Conservation (phyloP, 2,113 vertebrate genomes). For the Rhodinocichla rosea region DNA sequence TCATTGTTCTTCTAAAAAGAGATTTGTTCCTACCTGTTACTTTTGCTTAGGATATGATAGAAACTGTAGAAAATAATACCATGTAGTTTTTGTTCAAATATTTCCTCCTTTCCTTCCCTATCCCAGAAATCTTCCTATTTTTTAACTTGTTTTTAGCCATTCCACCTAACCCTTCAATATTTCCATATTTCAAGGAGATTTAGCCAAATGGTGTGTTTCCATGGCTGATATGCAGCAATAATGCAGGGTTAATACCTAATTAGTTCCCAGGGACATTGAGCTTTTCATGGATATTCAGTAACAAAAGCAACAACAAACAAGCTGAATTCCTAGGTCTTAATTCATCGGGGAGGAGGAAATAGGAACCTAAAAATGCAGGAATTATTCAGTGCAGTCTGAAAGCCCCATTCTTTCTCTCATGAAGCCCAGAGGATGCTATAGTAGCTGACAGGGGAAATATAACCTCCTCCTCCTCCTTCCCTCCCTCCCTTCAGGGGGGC, state of each 20-base stretch:
- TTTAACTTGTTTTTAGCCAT: neutral
- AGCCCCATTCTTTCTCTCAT: neutral
- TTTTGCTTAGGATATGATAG: neutral
- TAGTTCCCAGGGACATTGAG: constrained; percentile 69
- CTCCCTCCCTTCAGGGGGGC: neutral
- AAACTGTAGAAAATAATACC: neutral
- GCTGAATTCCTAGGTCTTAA: constrained; percentile 47
- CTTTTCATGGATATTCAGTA: constrained; percentile 74
- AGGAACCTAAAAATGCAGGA: constrained; percentile 38
- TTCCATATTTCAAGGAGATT: constrained; percentile 65
- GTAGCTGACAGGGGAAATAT: constrained; percentile 1
- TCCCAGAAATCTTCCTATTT: neutral
- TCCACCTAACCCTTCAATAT: constrained; percentile 32
- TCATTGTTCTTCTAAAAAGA: neutral
- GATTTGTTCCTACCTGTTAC: neutral
- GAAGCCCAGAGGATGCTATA: neutral
- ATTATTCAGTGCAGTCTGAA: neutral
- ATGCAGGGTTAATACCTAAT: constrained; percentile 72
- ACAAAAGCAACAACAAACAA: constrained; percentile 69
- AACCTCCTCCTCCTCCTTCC: neutral
- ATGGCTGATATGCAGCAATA: constrained; percentile 52
- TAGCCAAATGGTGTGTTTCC: constrained; percentile 47
- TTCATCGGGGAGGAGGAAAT: constrained; percentile 14
- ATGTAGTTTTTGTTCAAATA: neutral
- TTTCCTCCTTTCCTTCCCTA: neutral